Conservation (phyloP, 2,797 vertebrate genomes). For the Phrynocephalus forsythii region DNA sequence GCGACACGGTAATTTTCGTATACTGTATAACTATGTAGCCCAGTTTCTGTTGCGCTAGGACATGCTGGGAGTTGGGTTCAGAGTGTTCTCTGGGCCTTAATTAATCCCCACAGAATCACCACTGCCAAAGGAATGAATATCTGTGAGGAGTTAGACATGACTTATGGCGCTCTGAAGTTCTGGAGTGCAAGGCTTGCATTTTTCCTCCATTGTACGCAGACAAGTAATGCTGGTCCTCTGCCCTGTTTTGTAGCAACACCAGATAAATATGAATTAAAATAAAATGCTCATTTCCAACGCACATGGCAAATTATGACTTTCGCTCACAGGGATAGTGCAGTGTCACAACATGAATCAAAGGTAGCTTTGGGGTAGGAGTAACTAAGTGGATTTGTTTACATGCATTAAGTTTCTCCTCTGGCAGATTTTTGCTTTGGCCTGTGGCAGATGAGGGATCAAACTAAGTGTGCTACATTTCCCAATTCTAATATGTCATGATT, state of each 20-base stretch:
- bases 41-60: neutral
- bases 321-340: slow-evolving; percentile 30
- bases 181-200: fast-evolving
- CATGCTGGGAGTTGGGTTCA: neutral
- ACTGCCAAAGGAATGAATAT: neutral
- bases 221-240: slow-evolving; percentile 2
- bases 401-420: slow-evolving; percentile 42
- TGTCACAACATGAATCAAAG: slow-evolving; percentile 61
- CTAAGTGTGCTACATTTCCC: slow-evolving; percentile 50
- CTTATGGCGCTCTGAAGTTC: neutral
- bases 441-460: slow-evolving; percentile 56
- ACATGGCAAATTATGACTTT: slow-evolving; percentile 57
- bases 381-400: slow-evolving; percentile 55
- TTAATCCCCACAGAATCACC: neutral
- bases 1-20: too few relatives aligned
- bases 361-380: slow-evolving; percentile 62
- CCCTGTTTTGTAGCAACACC: slow-evolving; percentile 53
- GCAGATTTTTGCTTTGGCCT: slow-evolving; percentile 46
- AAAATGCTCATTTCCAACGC: slow-evolving; percentile 49
- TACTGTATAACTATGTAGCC: too few relatives aligned
- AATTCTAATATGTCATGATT: slow-evolving; percentile 48
- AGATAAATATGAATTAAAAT: slow-evolving; percentile 50
- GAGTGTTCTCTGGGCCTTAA: neutral
- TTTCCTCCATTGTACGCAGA: slow-evolving; percentile 19
- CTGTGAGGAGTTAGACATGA: neutral